phyloP scores from a whole-genome alignment of 2,797 vertebrate species.

The Fistularia commersonii region DNA sequence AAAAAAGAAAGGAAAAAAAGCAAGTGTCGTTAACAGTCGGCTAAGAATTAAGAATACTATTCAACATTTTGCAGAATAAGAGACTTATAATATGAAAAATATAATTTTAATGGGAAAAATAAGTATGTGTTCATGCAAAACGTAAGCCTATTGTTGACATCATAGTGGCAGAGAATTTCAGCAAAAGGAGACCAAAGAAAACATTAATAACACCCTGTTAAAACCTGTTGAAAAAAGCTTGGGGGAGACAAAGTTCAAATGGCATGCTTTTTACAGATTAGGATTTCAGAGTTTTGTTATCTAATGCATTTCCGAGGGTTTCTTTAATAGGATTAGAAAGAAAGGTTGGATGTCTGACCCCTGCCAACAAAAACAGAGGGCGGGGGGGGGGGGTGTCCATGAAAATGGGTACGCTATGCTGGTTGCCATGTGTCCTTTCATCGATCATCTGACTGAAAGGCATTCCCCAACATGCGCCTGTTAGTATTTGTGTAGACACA shows the following conservation, averaged over 20 bases:
- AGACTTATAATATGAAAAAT: no score
- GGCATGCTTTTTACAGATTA: slow-evolving; percentile 49
- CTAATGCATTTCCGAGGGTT: slow-evolving; percentile 50
- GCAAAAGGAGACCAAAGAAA: no score
- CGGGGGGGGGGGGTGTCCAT: slow-evolving; percentile 24
- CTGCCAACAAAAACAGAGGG: slow-evolving; percentile 43
- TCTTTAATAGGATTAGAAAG: slow-evolving; percentile 72
- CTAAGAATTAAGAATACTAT: no score
- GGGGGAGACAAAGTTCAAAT: slow-evolving; percentile 7
- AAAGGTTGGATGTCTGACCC: slow-evolving; percentile 52
- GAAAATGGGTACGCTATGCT: slow-evolving; percentile 26
- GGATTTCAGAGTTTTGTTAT: slow-evolving; percentile 56
- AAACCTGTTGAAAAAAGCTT: no score
- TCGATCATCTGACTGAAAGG: slow-evolving; percentile 61
- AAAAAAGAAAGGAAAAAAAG: neutral
- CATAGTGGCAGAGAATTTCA: no score
- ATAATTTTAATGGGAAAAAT: no score
- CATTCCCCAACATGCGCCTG: slow-evolving; percentile 60
- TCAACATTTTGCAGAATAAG: no score
- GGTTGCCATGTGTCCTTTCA: slow-evolving; percentile 44
- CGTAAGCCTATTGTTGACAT: no score
- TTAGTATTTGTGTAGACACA: slow-evolving; percentile 19
- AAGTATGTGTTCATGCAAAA: no score
- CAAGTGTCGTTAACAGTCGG: no score
- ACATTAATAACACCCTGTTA: no score